phyloP scores from a whole-genome alignment of 2,797 vertebrate genomes.

The Gymnodraco acuticeps region DNA sequence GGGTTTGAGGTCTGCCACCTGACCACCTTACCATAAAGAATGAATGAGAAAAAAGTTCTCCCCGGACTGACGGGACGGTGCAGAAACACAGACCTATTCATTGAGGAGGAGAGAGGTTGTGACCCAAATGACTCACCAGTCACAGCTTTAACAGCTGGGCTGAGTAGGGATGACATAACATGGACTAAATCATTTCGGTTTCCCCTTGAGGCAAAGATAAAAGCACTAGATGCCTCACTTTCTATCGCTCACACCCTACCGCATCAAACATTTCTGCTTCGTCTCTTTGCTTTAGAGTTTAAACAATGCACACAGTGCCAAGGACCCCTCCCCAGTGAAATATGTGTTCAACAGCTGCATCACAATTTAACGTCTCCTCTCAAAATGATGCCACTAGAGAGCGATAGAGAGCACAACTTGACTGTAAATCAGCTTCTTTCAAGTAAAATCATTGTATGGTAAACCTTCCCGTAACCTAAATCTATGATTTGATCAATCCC shows the following conservation, averaged over 20 bases:
- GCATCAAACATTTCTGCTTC: conserved; percentile 27
- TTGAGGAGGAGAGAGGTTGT: conserved; percentile 55
- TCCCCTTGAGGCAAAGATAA: conserved; percentile 65
- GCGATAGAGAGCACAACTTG: conserved; percentile 43
- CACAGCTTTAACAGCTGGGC: conserved; percentile 64
- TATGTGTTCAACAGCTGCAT: conserved; percentile 57
- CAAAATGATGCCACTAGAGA: conserved; percentile 45
- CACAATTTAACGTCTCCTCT: conserved; percentile 13
- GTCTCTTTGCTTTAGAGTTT: conserved; percentile 51
- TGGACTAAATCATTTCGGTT: conserved; percentile 51
- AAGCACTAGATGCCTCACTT: conserved; percentile 55
- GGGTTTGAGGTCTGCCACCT: conserved; percentile 18
- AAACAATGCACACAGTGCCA: conserved; percentile 36
- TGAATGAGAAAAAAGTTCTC: conserved; percentile 8
- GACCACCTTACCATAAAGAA: conserved; percentile 30
- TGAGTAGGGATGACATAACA: conserved; percentile 68
- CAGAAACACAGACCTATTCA: conserved; percentile 62
- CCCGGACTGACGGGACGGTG: conserved; percentile 11
- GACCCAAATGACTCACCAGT: conserved; percentile 69
- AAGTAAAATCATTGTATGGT: conserved; percentile 55
- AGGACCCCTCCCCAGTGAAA: conserved; percentile 34
- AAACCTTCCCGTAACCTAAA: conserved; percentile 42
- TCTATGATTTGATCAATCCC: conserved; percentile 40
- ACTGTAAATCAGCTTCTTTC: conserved; percentile 52
- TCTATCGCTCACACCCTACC: conserved; percentile 35